Base-by-base conservation (phyloP, 2,797 vertebrate genomes). In the Acridotheres tristis region DNA sequence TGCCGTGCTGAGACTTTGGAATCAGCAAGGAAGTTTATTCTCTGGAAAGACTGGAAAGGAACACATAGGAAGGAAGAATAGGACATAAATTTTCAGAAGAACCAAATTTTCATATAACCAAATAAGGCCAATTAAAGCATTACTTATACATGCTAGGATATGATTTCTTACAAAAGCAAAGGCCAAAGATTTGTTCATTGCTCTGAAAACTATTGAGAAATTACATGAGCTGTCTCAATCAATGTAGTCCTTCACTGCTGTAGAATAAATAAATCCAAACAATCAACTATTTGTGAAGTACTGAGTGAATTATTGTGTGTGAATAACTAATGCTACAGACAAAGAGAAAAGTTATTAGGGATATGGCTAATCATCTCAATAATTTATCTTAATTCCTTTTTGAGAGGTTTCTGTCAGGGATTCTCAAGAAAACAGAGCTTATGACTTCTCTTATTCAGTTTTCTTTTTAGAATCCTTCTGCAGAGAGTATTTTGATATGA, bases 261-360 rank as follows among this genome's bases (percentile, higher is more conserved):
- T 13, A 63, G 29, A 78, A 84, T 29, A 36, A 85, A 87, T 67
- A 40, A 47, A 4, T 11, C 16, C 12, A 53, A 54, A 16, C 13
- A 32, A 26, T 45, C 18, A 63, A 23, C n/a, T 53, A 4, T 42
- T 23, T 0, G 0, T 53, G 36, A 53, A 57, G 3, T 57, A 48
- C 4, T 38, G 34, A 57, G 29, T 68, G n/a, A 75, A 57, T 36
- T 18, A 30, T 19, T 76, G 57, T 5, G 5, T 76, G n/a, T 63
- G 23, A 77, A 69, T 53, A 29, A 42, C 17, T 69, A 43, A 73
- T 43, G n/a, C 2, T 69, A 16, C 13, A 15, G 30, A 34, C 5
- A 76, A 50, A 82, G 7, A 88, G 9, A 63, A 73, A 66, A 57
- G 18, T 21, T 42, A n/a, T 30, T 23, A 71, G 20, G 9, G 23